Evolutionary conservation across 2,113 vertebrate species (phyloP), one percentile per base, ranked within the genome.

Genomic region (Corydoras sp.): DNA sequence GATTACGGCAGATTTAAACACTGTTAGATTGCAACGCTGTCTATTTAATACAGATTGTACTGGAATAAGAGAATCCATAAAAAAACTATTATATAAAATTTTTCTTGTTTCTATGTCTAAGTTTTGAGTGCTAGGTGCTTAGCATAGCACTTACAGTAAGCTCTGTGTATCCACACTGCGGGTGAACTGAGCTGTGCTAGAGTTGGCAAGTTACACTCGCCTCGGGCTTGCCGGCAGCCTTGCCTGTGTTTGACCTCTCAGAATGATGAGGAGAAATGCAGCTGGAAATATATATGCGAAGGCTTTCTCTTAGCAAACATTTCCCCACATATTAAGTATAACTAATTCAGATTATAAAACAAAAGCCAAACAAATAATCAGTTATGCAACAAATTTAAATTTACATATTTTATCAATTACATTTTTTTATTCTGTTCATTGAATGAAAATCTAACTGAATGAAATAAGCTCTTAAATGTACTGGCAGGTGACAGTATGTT

Each of bases 141-240:
- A 59, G 55, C 43, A 13, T 13, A 10, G 48, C 49, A 30, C 29
- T 60, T 10, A 43, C 48, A 50, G 12, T 1, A 30, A 49, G 24
- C 58, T 11, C 49, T 53, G 24, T 58, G 54, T 65, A 43, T 63
- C 15, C 18, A 30, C 60, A n/a, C 12, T 10, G 32, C 15, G 58
- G 51, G 51, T 62, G 58, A 62, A 48, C n/a, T 62, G 58, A 68
- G 58, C 15, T 55, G 32, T 15, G 72, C 15, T 62, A 10, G 50
- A 48, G 50, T 62, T 74, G 65, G 72, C 72, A 68, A 65, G 58
- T 56, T 62, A 74, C 35, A 68, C 58, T 68, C 66, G 65, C 72
- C 72, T 61, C 58, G 65, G 65, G 65, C 72, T 62, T 56, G 48
- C 71, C 31, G 60, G 64, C 29, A 73, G 64, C 64, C 30, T 59